Evolutionary conservation across 2,113 vertebrate genomes (phyloP).

Genomic region (Salvelinus namaycush): DNA sequence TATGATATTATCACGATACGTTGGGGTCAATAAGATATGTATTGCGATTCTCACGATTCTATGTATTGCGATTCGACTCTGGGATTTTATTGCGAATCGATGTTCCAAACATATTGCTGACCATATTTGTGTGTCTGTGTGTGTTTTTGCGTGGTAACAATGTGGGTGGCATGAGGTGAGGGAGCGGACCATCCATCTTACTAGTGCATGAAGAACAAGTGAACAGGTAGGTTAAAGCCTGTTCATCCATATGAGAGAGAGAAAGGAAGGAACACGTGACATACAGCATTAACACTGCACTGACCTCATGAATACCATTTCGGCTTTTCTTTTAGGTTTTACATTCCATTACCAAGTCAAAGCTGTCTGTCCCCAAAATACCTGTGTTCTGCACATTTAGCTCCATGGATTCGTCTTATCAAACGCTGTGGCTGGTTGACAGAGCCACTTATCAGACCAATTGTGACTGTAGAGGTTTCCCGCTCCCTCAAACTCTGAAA

Average conservation of each 20-base stretch:
- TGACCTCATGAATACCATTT: constrained; percentile 36
- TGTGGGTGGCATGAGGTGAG: constrained; percentile 12
- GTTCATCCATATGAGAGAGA: constrained; percentile 46
- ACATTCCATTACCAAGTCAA: constrained; percentile 27
- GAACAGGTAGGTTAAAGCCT: constrained; percentile 39
- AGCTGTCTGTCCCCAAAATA: constrained; percentile 34
- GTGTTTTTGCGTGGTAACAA: neutral
- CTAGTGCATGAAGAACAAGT: constrained; percentile 43
- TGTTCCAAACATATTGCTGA: neutral
- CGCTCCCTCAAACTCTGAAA: neutral
- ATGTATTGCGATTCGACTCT: too few relatives aligned
- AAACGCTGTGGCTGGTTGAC: constrained; percentile 8
- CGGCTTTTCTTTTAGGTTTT: constrained; percentile 31
- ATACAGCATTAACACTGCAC: constrained; percentile 46
- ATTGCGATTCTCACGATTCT: too few relatives aligned
- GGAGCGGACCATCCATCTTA: constrained; percentile 53
- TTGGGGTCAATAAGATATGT: too few relatives aligned
- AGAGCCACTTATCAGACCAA: constrained; percentile 13
- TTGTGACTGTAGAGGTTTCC: neutral
- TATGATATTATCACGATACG: too few relatives aligned
- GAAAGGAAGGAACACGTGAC: constrained; percentile 33
- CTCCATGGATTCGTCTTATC: constrained; percentile 8
- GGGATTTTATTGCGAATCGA: too few relatives aligned
- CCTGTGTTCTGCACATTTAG: constrained; percentile 14
- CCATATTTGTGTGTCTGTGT: neutral